Conservation (phyloP, 2,113 vertebrate species). For the Lophura nycthemera region DNA sequence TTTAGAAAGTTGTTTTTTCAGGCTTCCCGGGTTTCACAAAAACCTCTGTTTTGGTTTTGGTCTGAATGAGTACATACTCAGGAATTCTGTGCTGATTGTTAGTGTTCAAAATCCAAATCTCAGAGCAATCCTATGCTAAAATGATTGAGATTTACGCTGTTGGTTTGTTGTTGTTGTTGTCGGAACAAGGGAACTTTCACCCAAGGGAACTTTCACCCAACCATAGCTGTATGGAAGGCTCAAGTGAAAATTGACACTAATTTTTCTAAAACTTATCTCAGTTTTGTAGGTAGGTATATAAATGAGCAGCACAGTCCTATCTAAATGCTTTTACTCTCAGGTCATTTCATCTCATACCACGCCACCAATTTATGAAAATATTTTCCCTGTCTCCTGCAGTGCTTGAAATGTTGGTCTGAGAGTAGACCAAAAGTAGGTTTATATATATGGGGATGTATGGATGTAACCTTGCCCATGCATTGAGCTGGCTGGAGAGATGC, state of each 20-base stretch:
- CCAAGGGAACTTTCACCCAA: conserved; percentile 16
- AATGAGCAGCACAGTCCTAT: background rate
- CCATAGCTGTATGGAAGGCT: background rate
- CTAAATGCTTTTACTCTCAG: background rate
- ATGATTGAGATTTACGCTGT: conserved; percentile 31
- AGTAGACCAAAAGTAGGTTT: background rate
- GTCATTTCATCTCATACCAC: background rate
- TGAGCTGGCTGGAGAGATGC: background rate
- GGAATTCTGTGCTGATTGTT: conserved; percentile 30
- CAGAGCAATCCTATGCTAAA: conserved; percentile 53
- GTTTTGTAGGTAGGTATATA: background rate
- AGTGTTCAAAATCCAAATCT: conserved; percentile 49
- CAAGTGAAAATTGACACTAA: background rate
- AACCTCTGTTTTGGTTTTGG: conserved; percentile 50
- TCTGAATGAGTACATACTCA: conserved; percentile 52
- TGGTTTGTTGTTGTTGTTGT: background rate
- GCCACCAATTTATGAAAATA: background rate
- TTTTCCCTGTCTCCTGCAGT: background rate
- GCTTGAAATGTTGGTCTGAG: conserved; percentile 11
- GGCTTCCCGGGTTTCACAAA: conserved; percentile 30
- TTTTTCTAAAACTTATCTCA: conserved; percentile 11
- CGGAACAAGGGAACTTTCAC: conserved; percentile 21
- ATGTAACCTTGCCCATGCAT: background rate
- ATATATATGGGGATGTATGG: accelerated
- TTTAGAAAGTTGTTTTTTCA: conserved; percentile 31